phyloP scores from a whole-genome alignment of 2,797 vertebrate species.

The Pterois miles region DNA sequence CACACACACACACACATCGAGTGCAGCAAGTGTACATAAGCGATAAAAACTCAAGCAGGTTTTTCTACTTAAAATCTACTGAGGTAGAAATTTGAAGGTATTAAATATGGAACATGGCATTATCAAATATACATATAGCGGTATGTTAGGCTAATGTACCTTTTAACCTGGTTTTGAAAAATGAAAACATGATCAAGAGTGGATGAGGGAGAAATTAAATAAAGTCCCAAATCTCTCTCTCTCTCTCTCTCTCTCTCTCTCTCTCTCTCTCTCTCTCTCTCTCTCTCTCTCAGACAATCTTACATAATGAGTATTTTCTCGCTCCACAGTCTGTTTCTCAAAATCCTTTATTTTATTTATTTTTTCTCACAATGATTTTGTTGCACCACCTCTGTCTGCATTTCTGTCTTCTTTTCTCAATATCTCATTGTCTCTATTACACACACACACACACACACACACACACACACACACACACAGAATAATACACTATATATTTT shows the following conservation, averaged over 20 bases:
- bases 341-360: background rate
- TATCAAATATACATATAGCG: conserved; percentile 78
- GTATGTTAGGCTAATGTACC: conserved; percentile 69
- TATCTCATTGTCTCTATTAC: conserved; percentile 30
- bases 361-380: conserved; percentile 36
- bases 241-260: background rate
- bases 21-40: conserved; percentile 49
- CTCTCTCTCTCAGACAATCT: background rate
- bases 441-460: conserved; percentile 14
- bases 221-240: background rate
- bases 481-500: conserved; percentile 78
- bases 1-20: conserved; percentile 4
- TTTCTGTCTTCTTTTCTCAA: conserved; percentile 15
- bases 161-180: conserved; percentile 57
- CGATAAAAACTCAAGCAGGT: conserved; percentile 50
- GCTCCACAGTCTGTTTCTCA: background rate
- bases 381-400: conserved; percentile 25
- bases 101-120: conserved; percentile 69
- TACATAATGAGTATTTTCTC: conserved; percentile 5
- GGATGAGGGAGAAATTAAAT: conserved; percentile 21
- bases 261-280: background rate
- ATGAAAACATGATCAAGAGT: conserved; percentile 9
- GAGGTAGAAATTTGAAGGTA: conserved; percentile 57
- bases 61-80: conserved; percentile 66
- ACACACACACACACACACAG: conserved; percentile 21